Base-by-base conservation (phyloP, 2,888 invertebrate species). In the Rhabditophanes sp. region DNA sequence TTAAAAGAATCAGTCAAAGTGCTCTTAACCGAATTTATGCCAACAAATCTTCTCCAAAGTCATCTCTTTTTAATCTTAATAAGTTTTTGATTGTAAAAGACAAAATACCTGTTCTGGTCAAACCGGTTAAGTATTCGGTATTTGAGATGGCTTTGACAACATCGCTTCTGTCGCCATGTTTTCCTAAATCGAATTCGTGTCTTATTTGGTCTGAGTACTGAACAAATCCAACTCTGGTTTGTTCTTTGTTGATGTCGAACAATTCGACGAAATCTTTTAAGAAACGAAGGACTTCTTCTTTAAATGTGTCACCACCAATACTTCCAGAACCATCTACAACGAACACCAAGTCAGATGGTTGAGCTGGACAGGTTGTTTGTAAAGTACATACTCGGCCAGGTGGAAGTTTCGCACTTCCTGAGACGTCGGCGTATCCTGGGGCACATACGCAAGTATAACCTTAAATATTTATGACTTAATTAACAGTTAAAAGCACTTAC, bases 361-460 rank as follows among this genome's bases (percentile, higher is more conserved):
- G 59, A n/a, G 44, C 46, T 7, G 56, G 53, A 32, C 62, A 63
- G 11, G 47, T 39, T 11, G 61, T 61, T 33, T 53, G 50, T 6
- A 60, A 46, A 11, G 60, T 55, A 44, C 63, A 63, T 22, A 59
- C 62, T 22, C 62, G 41, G 20, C 63, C 63, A n/a, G 52, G 53
- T 12, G 50, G 52, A 17, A 62, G 48, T 23, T 52, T 48, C 9
- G 62, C 62, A 29, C 48, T 53, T 4, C 46, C 41, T 9, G 59
- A 60, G 16, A 62, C 62, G 40, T 63, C 63, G 5, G 60, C 50
- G 42, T 50, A 64, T 14, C 59, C 59, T 30, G 9, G 31, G 31
- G 9, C 30, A 30, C 63, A 63, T 25, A 51, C 47, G 38, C 61
- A 61, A 1, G 42, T 42, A 37, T 52, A 55, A 19, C 48, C 39